Conservation (phyloP, 2,113 vertebrate species). For the Mustelus asterias region DNA sequence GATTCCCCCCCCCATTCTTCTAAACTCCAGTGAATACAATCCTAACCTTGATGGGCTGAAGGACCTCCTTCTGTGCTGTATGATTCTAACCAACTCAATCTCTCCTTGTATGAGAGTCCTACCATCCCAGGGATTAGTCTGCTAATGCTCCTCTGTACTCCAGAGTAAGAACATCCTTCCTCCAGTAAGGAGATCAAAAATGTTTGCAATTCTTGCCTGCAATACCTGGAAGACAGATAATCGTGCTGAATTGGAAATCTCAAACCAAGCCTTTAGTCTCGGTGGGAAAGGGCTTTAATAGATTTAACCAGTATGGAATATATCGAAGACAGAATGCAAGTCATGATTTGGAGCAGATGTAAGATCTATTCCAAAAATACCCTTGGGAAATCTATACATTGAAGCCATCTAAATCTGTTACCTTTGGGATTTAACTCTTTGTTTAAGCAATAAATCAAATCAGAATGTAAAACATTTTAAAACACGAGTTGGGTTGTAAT, state of each 20-base stretch:
- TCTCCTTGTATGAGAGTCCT: too few relatives aligned
- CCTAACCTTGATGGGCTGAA: too few relatives aligned
- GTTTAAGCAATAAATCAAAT: neutral
- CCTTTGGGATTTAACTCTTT: neutral
- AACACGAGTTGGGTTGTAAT: neutral
- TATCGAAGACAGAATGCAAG: neutral
- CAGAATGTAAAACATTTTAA: neutral
- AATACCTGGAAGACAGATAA: neutral
- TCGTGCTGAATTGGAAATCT: neutral
- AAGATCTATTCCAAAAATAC: neutral
- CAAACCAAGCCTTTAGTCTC: neutral
- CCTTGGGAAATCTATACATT: neutral
- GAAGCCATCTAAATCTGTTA: neutral
- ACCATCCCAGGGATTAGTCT: too few relatives aligned
- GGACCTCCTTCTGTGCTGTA: too few relatives aligned
- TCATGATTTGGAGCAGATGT: conserved; percentile 1
- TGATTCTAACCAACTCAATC: too few relatives aligned
- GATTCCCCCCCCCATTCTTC: too few relatives aligned
- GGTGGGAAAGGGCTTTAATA: neutral
- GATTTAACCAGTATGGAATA: neutral
- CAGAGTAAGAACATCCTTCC: too few relatives aligned
- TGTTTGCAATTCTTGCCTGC: neutral
- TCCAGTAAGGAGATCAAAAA: too few relatives aligned
- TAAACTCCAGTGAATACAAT: too few relatives aligned
- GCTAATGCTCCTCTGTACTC: too few relatives aligned